These are phyloP conservation scores for Epistrophella euchroma DNA, from an alignment of 2,888 invertebrate species.

Conservation along the genomic window DNA sequence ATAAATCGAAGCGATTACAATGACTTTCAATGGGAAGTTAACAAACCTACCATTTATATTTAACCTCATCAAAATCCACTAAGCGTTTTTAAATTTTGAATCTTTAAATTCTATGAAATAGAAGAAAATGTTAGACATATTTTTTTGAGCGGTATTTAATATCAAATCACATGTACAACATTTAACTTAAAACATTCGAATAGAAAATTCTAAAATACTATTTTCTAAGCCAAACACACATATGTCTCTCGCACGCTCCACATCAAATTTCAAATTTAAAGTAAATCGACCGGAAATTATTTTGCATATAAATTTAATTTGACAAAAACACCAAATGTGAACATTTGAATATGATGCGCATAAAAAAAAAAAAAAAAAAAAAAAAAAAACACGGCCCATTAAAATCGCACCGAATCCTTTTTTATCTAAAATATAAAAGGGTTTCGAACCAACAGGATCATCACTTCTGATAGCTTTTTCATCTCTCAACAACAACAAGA, in stretches of 20 bases:
- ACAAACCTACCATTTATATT: too few species aligned
- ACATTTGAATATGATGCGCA: conserved; percentile 56
- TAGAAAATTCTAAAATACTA: background rate
- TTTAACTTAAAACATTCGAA: background rate
- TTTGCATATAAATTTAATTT: conserved; percentile 71
- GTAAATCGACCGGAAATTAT: conserved; percentile 74
- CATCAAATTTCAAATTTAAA: conserved; percentile 31
- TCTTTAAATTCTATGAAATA: too few species aligned
- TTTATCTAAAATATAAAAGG: conserved; percentile 29
- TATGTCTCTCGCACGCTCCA: conserved; percentile 39
- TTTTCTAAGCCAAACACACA: conserved; percentile 34
- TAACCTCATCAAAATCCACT: too few species aligned
- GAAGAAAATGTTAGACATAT: too few species aligned
- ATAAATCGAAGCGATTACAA: too few species aligned
- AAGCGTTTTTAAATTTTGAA: too few species aligned
- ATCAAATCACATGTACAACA: background rate
- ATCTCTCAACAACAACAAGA: conserved; percentile 32
- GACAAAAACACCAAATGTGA: conserved; percentile 57
- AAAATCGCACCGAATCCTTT: conserved; percentile 45
- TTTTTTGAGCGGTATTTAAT: background rate
- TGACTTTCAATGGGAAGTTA: too few species aligned
- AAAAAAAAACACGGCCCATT: conserved; percentile 49
- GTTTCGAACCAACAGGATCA: conserved; percentile 29
- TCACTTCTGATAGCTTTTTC: conserved; percentile 14
- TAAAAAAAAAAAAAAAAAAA: background rate